A percentile compares a stretch with the other conserved stretches of the same genome.
Conservation (phyloP, 2,113 vertebrate genomes). For the Dinomys branickii region DNA sequence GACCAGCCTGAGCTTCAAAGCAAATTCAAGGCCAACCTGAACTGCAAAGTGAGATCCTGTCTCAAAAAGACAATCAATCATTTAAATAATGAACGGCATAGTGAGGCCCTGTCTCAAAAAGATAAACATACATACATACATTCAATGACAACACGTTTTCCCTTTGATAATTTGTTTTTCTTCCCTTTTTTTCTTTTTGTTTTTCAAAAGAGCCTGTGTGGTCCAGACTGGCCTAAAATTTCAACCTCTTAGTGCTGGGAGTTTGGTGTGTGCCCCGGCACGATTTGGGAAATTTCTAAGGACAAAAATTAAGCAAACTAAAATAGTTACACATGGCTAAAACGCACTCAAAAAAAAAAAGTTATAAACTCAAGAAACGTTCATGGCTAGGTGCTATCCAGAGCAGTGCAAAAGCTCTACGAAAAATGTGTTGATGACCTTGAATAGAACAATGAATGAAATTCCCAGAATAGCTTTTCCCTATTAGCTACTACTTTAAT, state of each 20-base stretch:
- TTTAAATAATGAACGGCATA: too few relatives aligned
- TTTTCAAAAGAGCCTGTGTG: neutral
- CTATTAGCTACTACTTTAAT: conserved; percentile 11
- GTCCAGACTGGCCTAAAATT: neutral
- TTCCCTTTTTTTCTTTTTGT: neutral
- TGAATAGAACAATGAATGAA: conserved; percentile 11
- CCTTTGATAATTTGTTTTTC: neutral
- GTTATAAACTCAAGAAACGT: conserved; percentile 28
- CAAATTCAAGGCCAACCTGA: too few relatives aligned
- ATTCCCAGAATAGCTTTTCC: conserved; percentile 7
- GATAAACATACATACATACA: neutral
- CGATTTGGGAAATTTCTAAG: neutral
- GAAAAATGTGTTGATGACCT: conserved; percentile 30
- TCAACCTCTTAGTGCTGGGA: neutral
- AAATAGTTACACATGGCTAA: conserved; percentile 32
- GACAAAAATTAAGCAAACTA: conserved; percentile 52
- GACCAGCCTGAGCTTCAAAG: too few relatives aligned
- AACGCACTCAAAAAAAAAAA: neutral
- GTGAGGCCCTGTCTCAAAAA: too few relatives aligned
- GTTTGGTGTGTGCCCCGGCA: neutral
- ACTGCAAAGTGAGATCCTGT: too few relatives aligned
- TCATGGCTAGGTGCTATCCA: neutral
- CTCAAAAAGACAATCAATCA: too few relatives aligned
- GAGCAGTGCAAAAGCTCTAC: neutral
- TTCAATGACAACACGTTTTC: conserved; percentile 29